Evolutionary conservation across 2,113 vertebrate genomes (phyloP).

Genomic region (Sapajus apella): DNA sequence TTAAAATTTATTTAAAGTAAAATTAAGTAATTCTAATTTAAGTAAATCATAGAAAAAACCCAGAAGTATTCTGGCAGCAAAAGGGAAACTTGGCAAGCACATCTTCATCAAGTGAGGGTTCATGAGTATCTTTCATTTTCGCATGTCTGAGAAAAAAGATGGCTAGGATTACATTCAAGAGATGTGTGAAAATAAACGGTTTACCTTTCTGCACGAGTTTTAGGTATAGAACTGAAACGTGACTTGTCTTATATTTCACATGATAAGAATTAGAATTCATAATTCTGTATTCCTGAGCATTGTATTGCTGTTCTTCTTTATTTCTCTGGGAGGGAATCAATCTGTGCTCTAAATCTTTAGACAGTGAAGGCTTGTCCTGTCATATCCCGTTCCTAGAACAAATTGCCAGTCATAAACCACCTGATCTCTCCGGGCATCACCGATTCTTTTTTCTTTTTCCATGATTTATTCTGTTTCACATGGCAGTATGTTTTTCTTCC

Average conservation of each 20-base stretch:
- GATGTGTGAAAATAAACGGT: background rate
- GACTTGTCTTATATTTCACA: background rate
- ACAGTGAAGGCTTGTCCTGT: background rate
- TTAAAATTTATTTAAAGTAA: background rate
- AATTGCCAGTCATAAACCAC: background rate
- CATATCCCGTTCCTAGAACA: background rate
- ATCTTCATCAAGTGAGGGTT: background rate
- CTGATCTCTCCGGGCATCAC: background rate
- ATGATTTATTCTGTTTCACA: too few relatives aligned
- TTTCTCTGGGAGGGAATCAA: background rate
- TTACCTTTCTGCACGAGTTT: background rate
- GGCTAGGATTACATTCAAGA: background rate
- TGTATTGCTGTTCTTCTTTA: fast-evolving
- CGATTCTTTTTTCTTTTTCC: too few relatives aligned
- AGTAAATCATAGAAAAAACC: background rate
- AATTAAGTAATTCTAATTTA: background rate
- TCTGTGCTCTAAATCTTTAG: background rate
- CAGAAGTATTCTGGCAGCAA: background rate
- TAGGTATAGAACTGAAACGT: background rate
- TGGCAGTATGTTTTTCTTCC: background rate
- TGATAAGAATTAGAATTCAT: background rate
- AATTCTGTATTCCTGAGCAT: background rate
- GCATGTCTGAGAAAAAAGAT: background rate
- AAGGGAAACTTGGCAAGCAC: background rate
- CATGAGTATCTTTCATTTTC: background rate